phyloP scores from a whole-genome alignment of 2,888 invertebrate species.

The Antitype chi region DNA sequence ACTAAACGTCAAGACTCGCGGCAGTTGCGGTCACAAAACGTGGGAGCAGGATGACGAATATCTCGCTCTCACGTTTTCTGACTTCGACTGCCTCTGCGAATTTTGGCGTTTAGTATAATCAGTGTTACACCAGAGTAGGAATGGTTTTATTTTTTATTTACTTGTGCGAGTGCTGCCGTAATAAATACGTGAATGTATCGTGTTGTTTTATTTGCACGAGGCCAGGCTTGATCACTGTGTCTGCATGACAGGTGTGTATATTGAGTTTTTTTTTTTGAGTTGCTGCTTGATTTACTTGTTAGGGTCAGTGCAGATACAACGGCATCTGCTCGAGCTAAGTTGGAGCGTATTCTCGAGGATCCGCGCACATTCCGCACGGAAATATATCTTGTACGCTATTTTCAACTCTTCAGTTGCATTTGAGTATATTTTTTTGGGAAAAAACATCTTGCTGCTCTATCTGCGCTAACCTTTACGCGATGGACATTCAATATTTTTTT shows the following conservation, averaged over 20 bases:
- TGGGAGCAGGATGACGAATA: neutral
- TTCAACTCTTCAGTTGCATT: no score
- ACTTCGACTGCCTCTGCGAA: neutral
- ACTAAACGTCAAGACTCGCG: neutral
- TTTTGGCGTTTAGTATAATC: neutral
- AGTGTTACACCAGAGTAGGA: slow-evolving; percentile 41
- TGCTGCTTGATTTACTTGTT: slow-evolving; percentile 25
- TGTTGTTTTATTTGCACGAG: slow-evolving; percentile 59
- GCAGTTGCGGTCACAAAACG: neutral
- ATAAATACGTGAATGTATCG: slow-evolving; percentile 66
- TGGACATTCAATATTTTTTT: no score
- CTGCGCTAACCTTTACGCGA: no score
- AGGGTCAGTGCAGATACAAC: no score
- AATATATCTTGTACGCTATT: no score
- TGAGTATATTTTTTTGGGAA: no score
- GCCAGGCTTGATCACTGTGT: slow-evolving; percentile 48
- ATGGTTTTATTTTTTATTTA: slow-evolving; percentile 44
- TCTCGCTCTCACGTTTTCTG: neutral
- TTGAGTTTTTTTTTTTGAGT: slow-evolving; percentile 23
- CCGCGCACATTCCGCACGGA: no score
- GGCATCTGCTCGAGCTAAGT: no score
- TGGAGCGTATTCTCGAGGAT: no score
- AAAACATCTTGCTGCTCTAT: no score
- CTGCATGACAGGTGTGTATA: slow-evolving; percentile 57
- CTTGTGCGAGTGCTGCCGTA: slow-evolving; percentile 51